These are phyloP conservation scores for Amphiduros pacificus DNA, from an alignment of 2,888 invertebrate genomes.

Conservation along the genomic window DNA sequence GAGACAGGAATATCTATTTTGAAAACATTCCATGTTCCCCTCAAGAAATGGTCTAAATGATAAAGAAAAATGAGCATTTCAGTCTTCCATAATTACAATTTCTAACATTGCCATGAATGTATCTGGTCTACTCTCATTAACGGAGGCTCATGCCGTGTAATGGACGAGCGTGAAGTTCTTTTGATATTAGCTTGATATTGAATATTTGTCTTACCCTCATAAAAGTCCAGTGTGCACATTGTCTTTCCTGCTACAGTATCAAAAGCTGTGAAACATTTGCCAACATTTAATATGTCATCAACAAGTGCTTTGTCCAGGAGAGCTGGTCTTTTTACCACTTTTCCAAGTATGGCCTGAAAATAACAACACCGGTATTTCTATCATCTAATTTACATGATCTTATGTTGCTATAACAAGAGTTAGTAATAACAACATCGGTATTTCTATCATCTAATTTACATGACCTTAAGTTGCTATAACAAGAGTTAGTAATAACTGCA, in stretches of 20 bases:
- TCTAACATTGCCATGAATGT: too few species aligned
- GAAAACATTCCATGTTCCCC: too few species aligned
- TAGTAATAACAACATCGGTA: not conserved
- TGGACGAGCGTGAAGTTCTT: too few species aligned
- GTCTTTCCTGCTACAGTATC: conserved; percentile 87
- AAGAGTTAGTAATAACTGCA: not conserved
- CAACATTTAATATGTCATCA: conserved; percentile 76
- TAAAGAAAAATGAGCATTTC: too few species aligned
- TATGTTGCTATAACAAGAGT: not conserved
- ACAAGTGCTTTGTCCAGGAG: conserved; percentile 80
- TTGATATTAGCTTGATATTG: too few species aligned
- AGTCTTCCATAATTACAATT: too few species aligned
- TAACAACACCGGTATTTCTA: not conserved
- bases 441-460: not conserved
- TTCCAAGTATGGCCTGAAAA: conserved; percentile 49
- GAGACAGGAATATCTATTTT: too few species aligned
- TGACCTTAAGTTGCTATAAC: not conserved
- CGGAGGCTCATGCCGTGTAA: too few species aligned
- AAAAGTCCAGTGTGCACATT: conserved; percentile 96
- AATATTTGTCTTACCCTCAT: conserved; percentile 75
- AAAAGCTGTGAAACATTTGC: conserved; percentile 63
- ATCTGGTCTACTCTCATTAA: too few species aligned
- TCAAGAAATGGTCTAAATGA: too few species aligned
- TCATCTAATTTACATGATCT: not conserved
- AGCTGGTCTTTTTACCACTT: conserved; percentile 68